Conservation (phyloP, 2,797 vertebrate species). For the Enteromius argenteus region DNA sequence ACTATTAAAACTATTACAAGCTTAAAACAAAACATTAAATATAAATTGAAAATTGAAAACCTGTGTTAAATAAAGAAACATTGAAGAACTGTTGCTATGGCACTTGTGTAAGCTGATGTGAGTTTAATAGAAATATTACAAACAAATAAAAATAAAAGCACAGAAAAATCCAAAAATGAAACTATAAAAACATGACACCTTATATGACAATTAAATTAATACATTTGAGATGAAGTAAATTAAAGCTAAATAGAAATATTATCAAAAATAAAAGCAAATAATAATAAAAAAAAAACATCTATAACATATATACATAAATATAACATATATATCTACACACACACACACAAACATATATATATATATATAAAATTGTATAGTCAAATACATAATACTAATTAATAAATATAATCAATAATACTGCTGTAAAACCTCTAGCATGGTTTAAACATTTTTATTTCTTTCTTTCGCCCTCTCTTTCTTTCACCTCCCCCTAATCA, state of each 20-base stretch:
- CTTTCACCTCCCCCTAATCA: neutral
- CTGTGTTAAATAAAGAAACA: no score
- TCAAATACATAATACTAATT: neutral
- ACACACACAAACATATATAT: no score
- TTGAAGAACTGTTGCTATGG: no score
- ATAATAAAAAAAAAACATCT: neutral
- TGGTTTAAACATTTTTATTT: neutral
- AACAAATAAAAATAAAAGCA: neutral
- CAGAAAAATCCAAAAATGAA: neutral
- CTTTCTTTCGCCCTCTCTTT: conserved; percentile 50
- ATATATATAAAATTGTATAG: no score
- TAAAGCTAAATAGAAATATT: no score
- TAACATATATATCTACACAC: no score
- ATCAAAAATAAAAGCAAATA: neutral
- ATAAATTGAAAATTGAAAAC: no score
- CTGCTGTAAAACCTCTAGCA: neutral
- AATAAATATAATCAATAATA: neutral
- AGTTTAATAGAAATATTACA: neutral
- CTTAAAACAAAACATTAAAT: no score
- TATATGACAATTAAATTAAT: neutral
- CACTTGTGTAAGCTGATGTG: no score
- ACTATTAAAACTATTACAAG: neutral
- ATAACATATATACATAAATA: no score
- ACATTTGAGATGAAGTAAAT: neutral
- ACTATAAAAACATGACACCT: neutral